phyloP scores from a whole-genome alignment of 53 echinoderm and acorn worm species.

The Paracentrotus lividus region DNA sequence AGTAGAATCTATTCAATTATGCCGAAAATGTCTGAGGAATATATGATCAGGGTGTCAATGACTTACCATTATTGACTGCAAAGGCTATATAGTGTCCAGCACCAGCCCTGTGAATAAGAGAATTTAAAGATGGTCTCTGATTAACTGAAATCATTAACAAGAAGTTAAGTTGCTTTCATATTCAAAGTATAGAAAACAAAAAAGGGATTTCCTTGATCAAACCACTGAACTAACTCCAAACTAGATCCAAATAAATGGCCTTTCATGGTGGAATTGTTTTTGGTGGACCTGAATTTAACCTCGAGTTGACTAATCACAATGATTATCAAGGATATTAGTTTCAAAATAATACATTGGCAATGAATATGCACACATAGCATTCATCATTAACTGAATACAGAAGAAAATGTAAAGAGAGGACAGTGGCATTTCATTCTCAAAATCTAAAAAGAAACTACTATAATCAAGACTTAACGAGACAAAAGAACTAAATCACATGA shows the following conservation, averaged over 20 bases:
- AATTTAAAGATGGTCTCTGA: background rate
- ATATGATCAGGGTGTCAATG: background rate
- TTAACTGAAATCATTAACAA: background rate
- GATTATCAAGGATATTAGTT: too few species aligned
- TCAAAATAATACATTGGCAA: too few species aligned
- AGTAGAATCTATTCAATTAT: too few species aligned
- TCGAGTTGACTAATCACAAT: too few species aligned
- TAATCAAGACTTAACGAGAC: background rate
- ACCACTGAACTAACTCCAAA: too few species aligned
- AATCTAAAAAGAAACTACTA: background rate
- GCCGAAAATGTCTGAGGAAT: too few species aligned
- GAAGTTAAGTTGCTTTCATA: background rate
- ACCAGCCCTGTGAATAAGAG: slow-evolving; percentile 79
- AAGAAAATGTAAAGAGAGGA: background rate
- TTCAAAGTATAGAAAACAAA: background rate
- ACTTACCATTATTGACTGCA: slow-evolving; percentile 88
- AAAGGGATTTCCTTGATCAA: too few species aligned
- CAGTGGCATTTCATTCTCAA: background rate
- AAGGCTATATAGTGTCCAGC: slow-evolving; percentile 93
- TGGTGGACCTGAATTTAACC: too few species aligned
- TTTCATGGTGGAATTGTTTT: too few species aligned
- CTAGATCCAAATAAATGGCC: too few species aligned
- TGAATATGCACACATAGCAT: too few species aligned
- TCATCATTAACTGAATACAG: background rate
- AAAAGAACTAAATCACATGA: background rate